Conservation (phyloP, 2,888 invertebrate species). For the Oxycera nigricornis region DNA sequence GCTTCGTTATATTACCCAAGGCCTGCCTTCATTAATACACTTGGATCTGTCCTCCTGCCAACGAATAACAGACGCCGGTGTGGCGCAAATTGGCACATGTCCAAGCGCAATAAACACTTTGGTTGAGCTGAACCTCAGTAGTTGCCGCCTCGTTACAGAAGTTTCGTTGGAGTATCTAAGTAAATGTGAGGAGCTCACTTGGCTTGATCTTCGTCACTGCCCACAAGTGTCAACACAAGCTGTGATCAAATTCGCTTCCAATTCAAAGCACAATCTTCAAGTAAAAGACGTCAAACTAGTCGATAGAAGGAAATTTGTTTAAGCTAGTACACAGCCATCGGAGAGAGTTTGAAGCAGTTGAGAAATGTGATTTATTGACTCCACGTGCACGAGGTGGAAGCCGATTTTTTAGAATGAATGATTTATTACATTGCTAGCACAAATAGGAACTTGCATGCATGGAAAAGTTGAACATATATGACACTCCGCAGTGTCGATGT, state of each 20-base stretch:
- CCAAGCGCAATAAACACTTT: slow-evolving; percentile 72
- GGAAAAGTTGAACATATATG: no score
- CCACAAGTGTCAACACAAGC: slow-evolving; percentile 82
- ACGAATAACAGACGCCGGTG: slow-evolving; percentile 87
- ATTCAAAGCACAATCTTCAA: slow-evolving; percentile 79
- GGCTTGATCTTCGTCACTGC: slow-evolving; percentile 80
- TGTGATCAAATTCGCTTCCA: slow-evolving; percentile 83
- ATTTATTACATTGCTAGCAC: no score
- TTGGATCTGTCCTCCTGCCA: slow-evolving; percentile 87
- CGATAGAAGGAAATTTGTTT: slow-evolving; percentile 63
- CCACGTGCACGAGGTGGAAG: no score
- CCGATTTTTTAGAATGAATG: no score
- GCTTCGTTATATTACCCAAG: slow-evolving; percentile 74
- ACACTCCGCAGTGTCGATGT: no score
- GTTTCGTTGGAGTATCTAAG: slow-evolving; percentile 81
- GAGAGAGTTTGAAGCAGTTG: neutral
- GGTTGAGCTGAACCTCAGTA: slow-evolving; percentile 78
- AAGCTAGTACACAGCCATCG: neutral
- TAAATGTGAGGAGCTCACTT: slow-evolving; percentile 74
- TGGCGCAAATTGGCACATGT: slow-evolving; percentile 82
- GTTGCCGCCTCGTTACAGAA: slow-evolving; percentile 83
- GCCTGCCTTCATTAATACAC: slow-evolving; percentile 75
- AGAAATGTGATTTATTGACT: no score
- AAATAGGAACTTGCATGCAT: no score
- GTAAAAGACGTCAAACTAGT: slow-evolving; percentile 82